Evolutionary conservation across 2,113 vertebrate species (phyloP), one percentile per base, ranked within the genome.

Genomic region (Anthoscopus minutus): DNA sequence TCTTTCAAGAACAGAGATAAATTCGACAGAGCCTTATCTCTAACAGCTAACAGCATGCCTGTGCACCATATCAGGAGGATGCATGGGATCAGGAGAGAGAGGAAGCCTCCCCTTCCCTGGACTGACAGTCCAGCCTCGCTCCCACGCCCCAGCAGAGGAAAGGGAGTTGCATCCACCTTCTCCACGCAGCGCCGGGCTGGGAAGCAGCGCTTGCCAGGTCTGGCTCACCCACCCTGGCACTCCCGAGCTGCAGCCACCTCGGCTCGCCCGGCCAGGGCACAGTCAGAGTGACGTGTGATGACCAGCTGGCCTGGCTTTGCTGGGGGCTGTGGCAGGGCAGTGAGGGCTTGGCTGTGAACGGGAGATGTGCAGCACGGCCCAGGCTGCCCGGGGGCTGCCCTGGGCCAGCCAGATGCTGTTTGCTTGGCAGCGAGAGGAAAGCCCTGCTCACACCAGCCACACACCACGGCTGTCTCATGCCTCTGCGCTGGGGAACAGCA

Each of bases 271-370:
- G 92, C 89, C 92, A 22, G 44, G 73, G 48, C 48, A 20, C 66
- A 3, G 62, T 0, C 88, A 37, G 40, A 7, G 80, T 42, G 65
- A 67, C 7, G 25, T 69, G 96, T 2, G 30, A 6, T 72, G 86
- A 8, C 27, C 93, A 94, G 95, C 95, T 96, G 96, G 93, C 45
- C 82, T 30, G 9, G 1, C 1, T 28, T 14, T 48, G 78, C 81
- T 16, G 40, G 51, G 80, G 54, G 77, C 71, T 25, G 56, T 33
- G 40, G 66, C 60, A 50, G 94, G 58, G 24, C 47, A 31, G 65
- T 22, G 51, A 89, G 48, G 71, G 7, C 51, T 86, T 94, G 96
- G 91, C 94, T 93, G 94, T 27, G 86, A 95, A 92, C 12, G 3
- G 84, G 81, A 65, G 77, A 88, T 33, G 31, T 7, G 58, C 72